These are phyloP conservation scores for Acarapis woodi DNA, from an alignment of 1,140 invertebrate species.

Conservation along the genomic window DNA sequence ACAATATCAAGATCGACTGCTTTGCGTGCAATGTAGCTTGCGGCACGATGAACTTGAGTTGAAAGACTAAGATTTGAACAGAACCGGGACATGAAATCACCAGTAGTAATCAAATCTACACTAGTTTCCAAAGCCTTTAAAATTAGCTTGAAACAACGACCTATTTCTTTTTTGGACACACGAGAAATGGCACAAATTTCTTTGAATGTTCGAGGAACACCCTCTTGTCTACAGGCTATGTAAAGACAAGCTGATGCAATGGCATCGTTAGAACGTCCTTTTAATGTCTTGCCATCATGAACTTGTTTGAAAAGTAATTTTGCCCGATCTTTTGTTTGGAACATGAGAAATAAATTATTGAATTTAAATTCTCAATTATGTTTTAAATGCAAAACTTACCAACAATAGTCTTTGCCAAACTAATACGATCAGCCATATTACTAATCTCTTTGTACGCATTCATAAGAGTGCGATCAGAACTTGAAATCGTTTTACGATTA, in stretches of 20 bases:
- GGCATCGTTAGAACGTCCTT: slow-evolving; percentile 81
- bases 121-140: slow-evolving; percentile 62
- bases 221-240: slow-evolving; percentile 93
- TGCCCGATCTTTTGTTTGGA: slow-evolving; percentile 34
- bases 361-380: background rate
- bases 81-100: slow-evolving; percentile 69
- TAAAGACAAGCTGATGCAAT: slow-evolving; percentile 95
- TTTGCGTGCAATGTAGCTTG: slow-evolving; percentile 81
- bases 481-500: slow-evolving; percentile 68
- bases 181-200: slow-evolving; percentile 15
- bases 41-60: slow-evolving; percentile 69
- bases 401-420: slow-evolving; percentile 63
- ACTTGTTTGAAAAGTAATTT: slow-evolving; percentile 93
- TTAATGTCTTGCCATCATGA: slow-evolving; percentile 82
- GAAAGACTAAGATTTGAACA: slow-evolving; percentile 38
- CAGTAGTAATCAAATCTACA: slow-evolving; percentile 89
- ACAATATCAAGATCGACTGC: slow-evolving; percentile 92
- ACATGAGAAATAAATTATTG: background rate
- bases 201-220: slow-evolving; percentile 89
- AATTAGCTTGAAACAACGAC: slow-evolving; percentile 79
- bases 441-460: slow-evolving; percentile 89
- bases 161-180: slow-evolving; percentile 95
- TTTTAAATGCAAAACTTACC: slow-evolving; percentile 8
- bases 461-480: slow-evolving; percentile 68
- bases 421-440: slow-evolving; percentile 90